Evolutionary conservation across 1,140 invertebrate species (phyloP).

Genomic region (Procambarus clarkii): DNA sequence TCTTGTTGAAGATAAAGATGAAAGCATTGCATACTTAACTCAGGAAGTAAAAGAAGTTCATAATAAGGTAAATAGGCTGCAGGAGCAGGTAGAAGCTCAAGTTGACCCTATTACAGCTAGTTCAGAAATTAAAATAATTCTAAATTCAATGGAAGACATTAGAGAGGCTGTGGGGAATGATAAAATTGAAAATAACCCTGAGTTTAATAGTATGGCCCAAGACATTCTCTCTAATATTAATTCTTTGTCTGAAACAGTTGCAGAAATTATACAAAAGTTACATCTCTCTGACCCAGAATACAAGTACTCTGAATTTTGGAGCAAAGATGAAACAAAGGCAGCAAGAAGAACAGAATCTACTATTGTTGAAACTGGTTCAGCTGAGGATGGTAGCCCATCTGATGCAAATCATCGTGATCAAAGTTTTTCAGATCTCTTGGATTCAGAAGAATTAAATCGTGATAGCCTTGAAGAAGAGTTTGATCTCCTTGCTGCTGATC

Average conservation of each 20-base stretch:
- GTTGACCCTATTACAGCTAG: conserved; percentile 43
- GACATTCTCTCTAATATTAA: conserved; percentile 57
- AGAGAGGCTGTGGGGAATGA: conserved; percentile 50
- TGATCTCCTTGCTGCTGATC: conserved; percentile 67
- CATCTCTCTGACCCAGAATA: conserved; percentile 37
- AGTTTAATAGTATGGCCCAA: conserved; percentile 20
- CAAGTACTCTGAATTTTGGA: conserved; percentile 39
- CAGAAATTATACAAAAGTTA: conserved; percentile 43
- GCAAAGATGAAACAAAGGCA: conserved; percentile 42
- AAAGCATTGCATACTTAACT: conserved; percentile 37
- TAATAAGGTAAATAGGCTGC: conserved; percentile 39
- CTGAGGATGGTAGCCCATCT: conserved; percentile 63
- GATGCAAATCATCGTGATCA: conserved; percentile 52
- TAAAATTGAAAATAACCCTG: conserved; percentile 14
- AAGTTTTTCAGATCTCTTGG: conserved; percentile 70
- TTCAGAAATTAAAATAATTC: conserved; percentile 57
- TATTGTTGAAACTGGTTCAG: conserved; percentile 52
- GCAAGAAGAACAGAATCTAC: conserved; percentile 58
- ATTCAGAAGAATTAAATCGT: conserved; percentile 69
- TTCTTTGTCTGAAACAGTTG: conserved; percentile 53
- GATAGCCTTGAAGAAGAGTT: conserved; percentile 72
- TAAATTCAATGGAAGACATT: conserved; percentile 54
- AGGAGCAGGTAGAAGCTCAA: conserved; percentile 52
- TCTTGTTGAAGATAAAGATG: neutral
- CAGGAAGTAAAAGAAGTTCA: conserved; percentile 55